Evolutionary conservation across 2,888 invertebrate species (phyloP).

Genomic region (Tuta absoluta): DNA sequence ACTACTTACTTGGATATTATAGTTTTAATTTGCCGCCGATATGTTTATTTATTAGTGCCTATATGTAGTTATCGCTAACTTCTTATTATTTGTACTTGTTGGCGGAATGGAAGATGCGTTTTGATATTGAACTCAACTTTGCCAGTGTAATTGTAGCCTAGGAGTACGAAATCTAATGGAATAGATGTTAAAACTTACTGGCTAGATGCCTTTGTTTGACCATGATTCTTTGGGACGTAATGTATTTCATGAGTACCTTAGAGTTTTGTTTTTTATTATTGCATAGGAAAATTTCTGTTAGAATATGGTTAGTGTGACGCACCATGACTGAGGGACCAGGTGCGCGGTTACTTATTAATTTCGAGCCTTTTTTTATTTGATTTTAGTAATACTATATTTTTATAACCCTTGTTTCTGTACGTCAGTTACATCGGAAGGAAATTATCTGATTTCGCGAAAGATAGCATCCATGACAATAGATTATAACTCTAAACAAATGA

Average conservation of each 20-base stretch:
- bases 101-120: constrained; percentile 5
- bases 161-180: constrained; percentile 24
- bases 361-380: constrained; percentile 65
- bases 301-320: constrained; percentile 39
- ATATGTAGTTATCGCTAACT: constrained; percentile 19
- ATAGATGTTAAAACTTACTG: constrained; percentile 15
- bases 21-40: constrained; percentile 38
- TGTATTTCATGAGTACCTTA: constrained; percentile 41
- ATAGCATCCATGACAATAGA: constrained; percentile 18
- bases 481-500: background rate
- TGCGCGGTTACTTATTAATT: constrained; percentile 52
- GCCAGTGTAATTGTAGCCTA: constrained; percentile 15
- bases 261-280: constrained; percentile 37
- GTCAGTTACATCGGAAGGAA: constrained; percentile 56
- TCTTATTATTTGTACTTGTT: constrained; percentile 7
- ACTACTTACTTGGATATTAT: constrained; percentile 37
- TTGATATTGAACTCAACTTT: background rate
- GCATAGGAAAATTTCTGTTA: constrained; percentile 52
- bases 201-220: constrained; percentile 24
- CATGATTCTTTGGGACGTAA: constrained; percentile 23
- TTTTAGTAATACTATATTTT: constrained; percentile 64
- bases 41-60: constrained; percentile 23
- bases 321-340: constrained; percentile 63
- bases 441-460: constrained; percentile 14
- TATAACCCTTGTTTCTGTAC: constrained; percentile 58